These are phyloP conservation scores for Leptogaster cylindrica DNA, from an alignment of 2,888 invertebrate species.

Conservation along the genomic window DNA sequence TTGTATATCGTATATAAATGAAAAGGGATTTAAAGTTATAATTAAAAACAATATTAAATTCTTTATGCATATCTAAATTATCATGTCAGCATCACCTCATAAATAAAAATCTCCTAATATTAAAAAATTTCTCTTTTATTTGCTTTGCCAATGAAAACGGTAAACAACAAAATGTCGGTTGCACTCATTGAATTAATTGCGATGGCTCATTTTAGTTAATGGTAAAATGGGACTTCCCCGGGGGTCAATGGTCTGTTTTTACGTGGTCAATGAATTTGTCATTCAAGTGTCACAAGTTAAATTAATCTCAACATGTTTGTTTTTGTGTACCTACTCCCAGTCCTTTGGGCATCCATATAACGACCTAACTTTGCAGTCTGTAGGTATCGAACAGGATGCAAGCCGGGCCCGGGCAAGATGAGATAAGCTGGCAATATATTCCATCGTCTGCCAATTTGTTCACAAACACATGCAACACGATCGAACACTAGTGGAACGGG, in stretches of 20 bases:
- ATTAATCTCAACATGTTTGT: conserved; percentile 35
- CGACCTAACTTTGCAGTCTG: not conserved
- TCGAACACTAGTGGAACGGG: not conserved
- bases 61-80: too few species aligned
- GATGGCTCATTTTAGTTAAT: too few species aligned
- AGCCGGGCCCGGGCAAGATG: not conserved
- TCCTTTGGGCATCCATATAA: not conserved
- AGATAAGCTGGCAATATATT: conserved; percentile 29
- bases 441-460: conserved; percentile 27
- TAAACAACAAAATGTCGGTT: too few species aligned
- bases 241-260: conserved; percentile 14
- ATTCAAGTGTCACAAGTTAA: conserved; percentile 35
- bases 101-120: too few species aligned
- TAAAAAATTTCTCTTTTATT: too few species aligned
- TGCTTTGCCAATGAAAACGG: too few species aligned
- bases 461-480: not conserved
- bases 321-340: not conserved
- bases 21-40: too few species aligned
- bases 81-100: too few species aligned
- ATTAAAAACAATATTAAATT: too few species aligned
- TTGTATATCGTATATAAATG: too few species aligned
- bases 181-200: conserved; percentile 14
- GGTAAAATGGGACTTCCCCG: not conserved
- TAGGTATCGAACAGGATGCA: not conserved
- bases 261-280: conserved; percentile 38